Percentiles rank a stretch among this genome's conserved stretches.
phyloP scores from a whole-genome alignment of 2,113 vertebrate genomes.

The Motacilla tschutschensis region DNA sequence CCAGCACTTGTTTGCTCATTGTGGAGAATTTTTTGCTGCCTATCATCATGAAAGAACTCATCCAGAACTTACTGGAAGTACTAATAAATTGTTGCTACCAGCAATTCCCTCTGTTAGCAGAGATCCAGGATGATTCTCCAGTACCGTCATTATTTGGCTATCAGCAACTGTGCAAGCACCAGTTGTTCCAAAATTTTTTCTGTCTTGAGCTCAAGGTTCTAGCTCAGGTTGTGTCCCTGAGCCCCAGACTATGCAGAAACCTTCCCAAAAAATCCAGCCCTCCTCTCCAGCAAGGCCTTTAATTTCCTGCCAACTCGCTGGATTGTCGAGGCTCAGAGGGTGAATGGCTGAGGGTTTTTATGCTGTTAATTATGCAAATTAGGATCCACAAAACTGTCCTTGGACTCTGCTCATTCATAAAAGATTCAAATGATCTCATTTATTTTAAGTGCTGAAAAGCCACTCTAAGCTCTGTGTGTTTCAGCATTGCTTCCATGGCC shows the following conservation, averaged over 20 bases:
- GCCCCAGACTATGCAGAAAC: background rate
- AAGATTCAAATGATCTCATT: background rate
- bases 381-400: background rate
- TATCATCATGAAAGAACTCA: background rate
- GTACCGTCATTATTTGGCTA: fast-evolving
- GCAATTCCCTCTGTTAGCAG: background rate
- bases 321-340: background rate
- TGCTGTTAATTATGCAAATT: background rate
- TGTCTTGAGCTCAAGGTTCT: background rate
- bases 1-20: background rate
- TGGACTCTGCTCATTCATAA: background rate
- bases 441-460: background rate
- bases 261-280: background rate
- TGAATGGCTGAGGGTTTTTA: background rate
- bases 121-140: background rate
- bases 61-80: background rate
- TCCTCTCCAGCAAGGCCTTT: background rate
- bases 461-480: background rate
- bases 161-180: background rate
- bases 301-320: background rate
- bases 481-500: background rate
- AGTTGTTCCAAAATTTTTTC: background rate
- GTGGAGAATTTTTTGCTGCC: background rate
- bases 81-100: background rate
- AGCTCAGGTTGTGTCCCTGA: background rate